Evolutionary conservation across 1,140 invertebrate species (phyloP).

Genomic region (Steinernema feltiae): DNA sequence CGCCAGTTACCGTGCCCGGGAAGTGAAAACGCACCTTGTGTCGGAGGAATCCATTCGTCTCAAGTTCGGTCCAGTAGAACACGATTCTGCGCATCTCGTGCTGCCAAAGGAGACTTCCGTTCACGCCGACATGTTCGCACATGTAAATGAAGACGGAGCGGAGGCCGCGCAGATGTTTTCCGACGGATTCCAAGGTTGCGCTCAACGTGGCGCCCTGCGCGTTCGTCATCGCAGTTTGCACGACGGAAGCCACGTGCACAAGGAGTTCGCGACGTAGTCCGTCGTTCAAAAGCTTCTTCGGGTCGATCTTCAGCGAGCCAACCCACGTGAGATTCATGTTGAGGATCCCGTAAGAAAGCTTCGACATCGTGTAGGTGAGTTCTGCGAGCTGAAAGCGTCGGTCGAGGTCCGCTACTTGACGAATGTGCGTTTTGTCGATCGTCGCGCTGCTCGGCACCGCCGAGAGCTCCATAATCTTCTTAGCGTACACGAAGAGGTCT

Average conservation of each 20-base stretch:
- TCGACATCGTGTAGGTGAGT: slow-evolving; percentile 8
- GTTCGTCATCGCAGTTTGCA: background rate
- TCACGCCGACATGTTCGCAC: background rate
- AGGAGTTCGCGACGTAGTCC: background rate
- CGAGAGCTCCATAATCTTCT: background rate
- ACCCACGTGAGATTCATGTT: slow-evolving; percentile 7
- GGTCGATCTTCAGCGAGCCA: background rate
- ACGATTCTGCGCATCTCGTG: background rate
- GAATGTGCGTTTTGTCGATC: background rate
- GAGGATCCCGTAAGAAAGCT: slow-evolving; percentile 3
- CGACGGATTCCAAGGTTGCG: background rate
- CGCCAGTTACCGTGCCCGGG: too few species aligned
- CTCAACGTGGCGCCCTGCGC: background rate
- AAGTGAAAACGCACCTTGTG: background rate
- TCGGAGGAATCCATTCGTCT: background rate
- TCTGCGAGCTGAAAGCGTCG: background rate
- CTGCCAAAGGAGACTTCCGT: slow-evolving; percentile 9
- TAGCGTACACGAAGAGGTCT: background rate
- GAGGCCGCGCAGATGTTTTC: background rate
- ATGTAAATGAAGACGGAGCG: background rate
- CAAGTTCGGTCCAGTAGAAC: background rate
- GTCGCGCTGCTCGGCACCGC: background rate
- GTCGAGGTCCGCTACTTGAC: background rate
- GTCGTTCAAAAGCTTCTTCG: slow-evolving; percentile 12
- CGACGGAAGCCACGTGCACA: background rate